Conservation (phyloP, 37 sponge, comb jelly and placozoan species). For the Oopsacas minuta region DNA sequence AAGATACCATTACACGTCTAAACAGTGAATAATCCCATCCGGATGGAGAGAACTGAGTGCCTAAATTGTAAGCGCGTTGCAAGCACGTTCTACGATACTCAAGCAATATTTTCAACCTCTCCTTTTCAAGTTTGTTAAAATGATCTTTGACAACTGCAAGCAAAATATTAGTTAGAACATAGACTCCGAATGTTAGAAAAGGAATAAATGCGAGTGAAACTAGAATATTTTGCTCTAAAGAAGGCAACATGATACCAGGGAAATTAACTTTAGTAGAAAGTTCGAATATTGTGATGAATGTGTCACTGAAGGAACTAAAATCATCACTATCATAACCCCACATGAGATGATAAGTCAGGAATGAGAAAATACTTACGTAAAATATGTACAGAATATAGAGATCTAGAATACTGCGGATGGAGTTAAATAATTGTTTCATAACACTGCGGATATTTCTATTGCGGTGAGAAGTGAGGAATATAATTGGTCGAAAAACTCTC, state of each 20-base stretch:
- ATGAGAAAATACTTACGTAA: background rate
- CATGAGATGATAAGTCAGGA: background rate
- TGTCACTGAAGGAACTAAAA: background rate
- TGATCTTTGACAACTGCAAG: background rate
- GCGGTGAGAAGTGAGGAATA: background rate
- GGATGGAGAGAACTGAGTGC: background rate
- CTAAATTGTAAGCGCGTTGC: background rate
- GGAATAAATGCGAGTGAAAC: background rate
- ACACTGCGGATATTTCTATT: background rate
- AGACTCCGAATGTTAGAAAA: background rate
- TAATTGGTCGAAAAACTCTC: background rate
- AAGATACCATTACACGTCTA: background rate
- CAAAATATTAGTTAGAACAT: slow-evolving; percentile 3
- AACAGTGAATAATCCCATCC: background rate
- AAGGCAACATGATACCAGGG: background rate
- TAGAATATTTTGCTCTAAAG: background rate
- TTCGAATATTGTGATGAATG: background rate
- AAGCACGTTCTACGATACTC: background rate
- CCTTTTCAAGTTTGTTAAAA: background rate
- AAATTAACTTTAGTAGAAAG: background rate
- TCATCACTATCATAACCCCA: background rate
- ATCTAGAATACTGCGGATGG: background rate
- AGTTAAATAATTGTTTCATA: background rate
- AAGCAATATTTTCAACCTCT: background rate
- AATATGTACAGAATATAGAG: background rate